Base-by-base conservation (phyloP, 2,888 invertebrate genomes). In the Cryptops parisi region DNA sequence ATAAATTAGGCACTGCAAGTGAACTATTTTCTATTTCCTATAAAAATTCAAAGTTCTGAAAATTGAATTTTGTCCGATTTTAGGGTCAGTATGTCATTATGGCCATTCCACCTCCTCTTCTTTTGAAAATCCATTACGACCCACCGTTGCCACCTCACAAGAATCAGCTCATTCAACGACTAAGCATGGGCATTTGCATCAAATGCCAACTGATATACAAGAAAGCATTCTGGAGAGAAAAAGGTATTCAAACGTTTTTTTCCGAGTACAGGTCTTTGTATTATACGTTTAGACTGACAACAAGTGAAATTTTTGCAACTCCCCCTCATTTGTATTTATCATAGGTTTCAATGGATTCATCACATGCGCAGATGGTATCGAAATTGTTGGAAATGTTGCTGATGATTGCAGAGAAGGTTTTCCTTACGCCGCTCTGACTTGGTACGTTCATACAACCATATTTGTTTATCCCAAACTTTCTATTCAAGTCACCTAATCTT, bases 171-270 rank as follows among this genome's bases (percentile, higher is more conserved):
- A 62, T 64, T 27, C 66, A 67, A 56, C 59, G 66, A 21, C 58
- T 65, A 43, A 67, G 69, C 2, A 69, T 70, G 68, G 71, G 70
- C 6, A 62, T 64, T 41, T 65, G 68, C 43, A 65, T 72, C 57
- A 72, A 73, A 58, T 66, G 66, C 38, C 63, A 70, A 50, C 58
- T 69, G 25, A 71, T 69, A 54, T 72, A 70, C 59, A 60, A 64
- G 38, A 62, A 58, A 17, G 59, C 68, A 2, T 72, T 70, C 60
- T 72, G 72, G 72, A 64, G 65, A 51, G 61, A 67, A 39, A 64
- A 67, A 54, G 68, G 69, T 66, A 46, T 2, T 19, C 22, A 5
- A 43, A 43, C n/a, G 3, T 15, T 43, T 12, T 12, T 5, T 41
- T 41, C 4, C 21, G 5, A 3, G 3, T 41, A 41, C 4, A 41